Evolutionary conservation across 1,140 invertebrate genomes (phyloP), one percentile per base, ranked within the genome.

Genomic region (Trissolcus basalis): DNA sequence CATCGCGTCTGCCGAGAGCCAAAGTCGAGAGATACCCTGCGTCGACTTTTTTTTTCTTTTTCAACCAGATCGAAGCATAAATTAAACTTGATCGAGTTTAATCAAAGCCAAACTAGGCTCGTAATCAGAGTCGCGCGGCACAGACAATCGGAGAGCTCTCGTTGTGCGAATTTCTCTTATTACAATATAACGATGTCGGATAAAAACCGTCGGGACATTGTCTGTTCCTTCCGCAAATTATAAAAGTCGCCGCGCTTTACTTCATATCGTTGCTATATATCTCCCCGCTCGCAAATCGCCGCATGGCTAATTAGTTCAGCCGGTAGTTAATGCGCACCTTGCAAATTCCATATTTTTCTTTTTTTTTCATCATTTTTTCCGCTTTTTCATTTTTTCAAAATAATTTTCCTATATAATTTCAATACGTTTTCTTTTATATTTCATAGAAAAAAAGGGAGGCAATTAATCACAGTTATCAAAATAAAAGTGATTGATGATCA

Each of bases 81-180:
- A 69, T 60, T 69, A 61, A 60, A 69, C 67, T 45, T 32, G 63
- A 67, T 51, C 27, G 12, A n/a, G 9, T 12, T 6, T 58, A 56
- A 61, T 53, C 43, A 1, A 2, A n/a, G 13, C 56, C 43, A 59
- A 69, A 60, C 54, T 60, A 54, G 67, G 19, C 19, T 27, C 6
- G 19, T 27, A 27, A 54, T 55, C 39, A 43, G 51, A 60, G 39
- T 54, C 55, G 11, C 15, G 60, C 56, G 15, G 2, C 48, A 19
- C 32, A 43, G 49, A 69, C 67, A 69, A 69, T 69, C 50, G 55
- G 10, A 27, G 19, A 48, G 39, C 50, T 69, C 44, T 55, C 43
- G 39, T 58, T 39, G 51, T 15, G 67, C 51, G 51, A 56, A 58
- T 71, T 63, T 71, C 58, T 71, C 58, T 60, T 63, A 71, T 71